Evolutionary conservation across 2,113 vertebrate species (phyloP).

Genomic region (Callorhinus ursinus): DNA sequence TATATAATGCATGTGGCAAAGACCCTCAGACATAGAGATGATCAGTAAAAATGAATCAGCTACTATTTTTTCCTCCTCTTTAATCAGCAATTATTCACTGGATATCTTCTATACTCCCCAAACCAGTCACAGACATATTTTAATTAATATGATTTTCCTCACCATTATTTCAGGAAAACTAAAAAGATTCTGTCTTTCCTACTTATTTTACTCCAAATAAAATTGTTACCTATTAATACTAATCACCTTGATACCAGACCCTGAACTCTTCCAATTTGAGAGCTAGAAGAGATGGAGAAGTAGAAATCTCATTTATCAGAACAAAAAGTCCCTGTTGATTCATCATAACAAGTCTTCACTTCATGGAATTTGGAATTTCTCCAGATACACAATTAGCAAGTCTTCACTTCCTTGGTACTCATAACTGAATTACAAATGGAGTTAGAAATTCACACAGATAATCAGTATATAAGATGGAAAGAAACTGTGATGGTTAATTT

Average conservation of each 20-base stretch:
- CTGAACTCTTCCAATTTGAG: neutral
- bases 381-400: constrained; percentile 36
- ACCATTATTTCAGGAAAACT: neutral
- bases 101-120: neutral
- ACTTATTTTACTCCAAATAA: constrained; percentile 32
- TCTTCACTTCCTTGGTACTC: neutral
- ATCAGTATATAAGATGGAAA: constrained; percentile 10
- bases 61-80: neutral
- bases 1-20: neutral
- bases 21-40: neutral
- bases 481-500: constrained; percentile 4
- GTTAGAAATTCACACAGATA: neutral
- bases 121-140: neutral
- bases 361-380: constrained; percentile 39
- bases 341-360: neutral
- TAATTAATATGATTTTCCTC: neutral
- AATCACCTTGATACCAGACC: neutral
- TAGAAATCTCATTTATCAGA: constrained; percentile 45
- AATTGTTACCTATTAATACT: neutral
- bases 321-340: neutral
- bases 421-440: constrained; percentile 48
- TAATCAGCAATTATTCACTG: neutral
- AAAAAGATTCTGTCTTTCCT: neutral
- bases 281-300: neutral
- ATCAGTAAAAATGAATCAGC: neutral